Percentiles rank a stretch among this genome's conserved stretches.
Evolutionary conservation across 1,140 invertebrate species (phyloP).

Genomic region (Acyrthosiphon pisum): DNA sequence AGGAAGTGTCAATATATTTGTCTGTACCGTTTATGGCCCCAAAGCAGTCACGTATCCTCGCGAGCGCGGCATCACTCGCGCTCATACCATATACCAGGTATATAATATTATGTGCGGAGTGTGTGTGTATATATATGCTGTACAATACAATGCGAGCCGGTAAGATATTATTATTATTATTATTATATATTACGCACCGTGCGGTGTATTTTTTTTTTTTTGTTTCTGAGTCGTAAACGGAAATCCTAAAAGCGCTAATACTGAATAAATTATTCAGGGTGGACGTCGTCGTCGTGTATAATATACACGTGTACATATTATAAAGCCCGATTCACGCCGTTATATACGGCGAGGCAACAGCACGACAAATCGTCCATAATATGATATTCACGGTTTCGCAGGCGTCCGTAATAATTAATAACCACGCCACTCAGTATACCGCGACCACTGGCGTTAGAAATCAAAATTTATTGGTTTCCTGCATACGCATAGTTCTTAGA

Average conservation of each 20-base stretch:
- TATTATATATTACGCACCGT: not conserved
- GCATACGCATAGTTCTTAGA: too few species aligned
- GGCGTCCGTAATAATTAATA: too few species aligned
- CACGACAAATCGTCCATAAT: too few species aligned
- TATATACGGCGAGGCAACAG: not conserved
- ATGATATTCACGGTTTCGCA: too few species aligned
- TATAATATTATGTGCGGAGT: not conserved
- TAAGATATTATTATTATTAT: constrained; percentile 48
- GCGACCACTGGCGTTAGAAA: too few species aligned
- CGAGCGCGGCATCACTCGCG: not conserved
- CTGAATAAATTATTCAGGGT: constrained; percentile 44
- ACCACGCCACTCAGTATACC: too few species aligned
- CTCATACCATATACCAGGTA: not conserved
- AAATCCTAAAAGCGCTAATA: constrained; percentile 53
- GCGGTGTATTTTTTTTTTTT: constrained; percentile 9
- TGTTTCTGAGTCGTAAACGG: constrained; percentile 48
- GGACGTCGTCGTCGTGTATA: not conserved
- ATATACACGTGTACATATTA: not conserved
- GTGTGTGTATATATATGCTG: not conserved
- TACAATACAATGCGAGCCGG: not conserved
- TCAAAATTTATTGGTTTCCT: too few species aligned
- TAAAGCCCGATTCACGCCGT: too few species aligned
- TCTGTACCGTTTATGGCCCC: constrained; percentile 53
- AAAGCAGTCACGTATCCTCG: constrained; percentile 43
- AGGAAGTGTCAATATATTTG: constrained; percentile 54